These are phyloP conservation scores for Bedellia somnulentella DNA, from an alignment of 2,888 invertebrate genomes.

Conservation along the genomic window DNA sequence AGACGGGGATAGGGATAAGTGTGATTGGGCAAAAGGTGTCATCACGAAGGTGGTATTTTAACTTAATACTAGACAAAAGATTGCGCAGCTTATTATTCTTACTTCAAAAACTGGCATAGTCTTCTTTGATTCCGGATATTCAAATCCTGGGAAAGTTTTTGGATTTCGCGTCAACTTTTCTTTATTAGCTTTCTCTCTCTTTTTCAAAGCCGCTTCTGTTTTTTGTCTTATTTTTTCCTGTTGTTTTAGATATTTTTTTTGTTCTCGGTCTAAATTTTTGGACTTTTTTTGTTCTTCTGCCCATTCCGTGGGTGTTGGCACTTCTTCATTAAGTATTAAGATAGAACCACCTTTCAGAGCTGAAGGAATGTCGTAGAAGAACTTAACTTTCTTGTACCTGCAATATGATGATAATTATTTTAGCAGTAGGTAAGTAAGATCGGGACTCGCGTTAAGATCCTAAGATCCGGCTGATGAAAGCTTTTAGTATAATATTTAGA, in stretches of 20 bases:
- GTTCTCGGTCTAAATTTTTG: conserved; percentile 19
- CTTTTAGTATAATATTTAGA: too few species aligned
- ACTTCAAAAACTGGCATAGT: conserved; percentile 15
- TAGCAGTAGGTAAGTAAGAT: too few species aligned
- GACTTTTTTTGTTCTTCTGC: conserved; percentile 22
- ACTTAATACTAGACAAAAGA: neutral
- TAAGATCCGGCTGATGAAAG: too few species aligned
- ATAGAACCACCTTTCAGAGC: conserved; percentile 21
- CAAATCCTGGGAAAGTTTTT: conserved; percentile 30
- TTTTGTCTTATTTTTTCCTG: too few species aligned
- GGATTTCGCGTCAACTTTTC: conserved; percentile 39
- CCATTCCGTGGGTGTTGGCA: conserved; percentile 29
- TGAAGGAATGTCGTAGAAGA: conserved; percentile 31
- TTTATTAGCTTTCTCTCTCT: conserved; percentile 23
- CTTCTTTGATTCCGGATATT: conserved; percentile 26
- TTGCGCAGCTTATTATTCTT: neutral
- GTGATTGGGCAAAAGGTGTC: too few species aligned
- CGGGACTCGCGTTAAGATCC: too few species aligned
- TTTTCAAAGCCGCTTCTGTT: conserved; percentile 14
- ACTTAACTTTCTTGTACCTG: conserved; percentile 28
- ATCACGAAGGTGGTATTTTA: too few species aligned
- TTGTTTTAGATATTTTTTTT: too few species aligned
- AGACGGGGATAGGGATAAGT: too few species aligned
- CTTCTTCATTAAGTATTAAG: conserved; percentile 24
- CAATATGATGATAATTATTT: conserved; percentile 1